A percentile compares a stretch with the other conserved stretches of the same genome.
Evolutionary conservation across 1,140 invertebrate genomes (phyloP).

Genomic region (Aphelenchoides fujianensis): DNA sequence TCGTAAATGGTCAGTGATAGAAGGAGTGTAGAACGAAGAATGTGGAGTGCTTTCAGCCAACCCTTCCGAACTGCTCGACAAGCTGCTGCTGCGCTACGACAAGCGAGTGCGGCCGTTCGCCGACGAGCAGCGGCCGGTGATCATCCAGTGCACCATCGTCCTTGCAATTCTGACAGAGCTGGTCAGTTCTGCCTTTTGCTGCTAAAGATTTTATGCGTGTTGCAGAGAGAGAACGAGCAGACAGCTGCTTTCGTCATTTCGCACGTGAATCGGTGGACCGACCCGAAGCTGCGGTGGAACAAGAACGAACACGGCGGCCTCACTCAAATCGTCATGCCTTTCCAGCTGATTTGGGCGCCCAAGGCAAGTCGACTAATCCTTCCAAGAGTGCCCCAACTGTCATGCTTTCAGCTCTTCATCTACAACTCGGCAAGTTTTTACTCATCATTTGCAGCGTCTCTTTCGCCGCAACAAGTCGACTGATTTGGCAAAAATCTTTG

Average conservation of each 20-base stretch:
- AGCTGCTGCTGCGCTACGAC: constrained; percentile 43
- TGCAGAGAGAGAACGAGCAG: not conserved
- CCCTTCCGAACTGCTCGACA: constrained; percentile 33
- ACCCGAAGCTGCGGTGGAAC: constrained; percentile 44
- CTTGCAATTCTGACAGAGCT: constrained; percentile 54
- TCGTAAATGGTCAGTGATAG: too few species aligned
- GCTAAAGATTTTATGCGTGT: too few species aligned
- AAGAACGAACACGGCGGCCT: constrained; percentile 30
- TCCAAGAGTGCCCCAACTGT: too few species aligned
- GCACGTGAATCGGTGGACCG: constrained; percentile 15
- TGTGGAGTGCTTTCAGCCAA: too few species aligned
- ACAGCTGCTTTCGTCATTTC: not conserved
- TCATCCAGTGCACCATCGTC: constrained; percentile 52
- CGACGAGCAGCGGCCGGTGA: constrained; percentile 40
- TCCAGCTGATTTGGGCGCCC: constrained; percentile 44
- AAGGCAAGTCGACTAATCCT: too few species aligned
- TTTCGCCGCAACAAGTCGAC: too few species aligned
- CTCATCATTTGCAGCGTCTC: too few species aligned
- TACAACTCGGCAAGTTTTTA: too few species aligned
- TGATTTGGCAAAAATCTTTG: too few species aligned
- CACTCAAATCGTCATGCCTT: constrained; percentile 45
- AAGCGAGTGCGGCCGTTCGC: constrained; percentile 48
- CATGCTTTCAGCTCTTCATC: constrained; percentile 50
- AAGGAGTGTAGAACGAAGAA: too few species aligned
- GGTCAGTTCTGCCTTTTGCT: too few species aligned